These are phyloP conservation scores for Xestia rhomboidea DNA, from an alignment of 2,888 invertebrate species.

Conservation along the genomic window DNA sequence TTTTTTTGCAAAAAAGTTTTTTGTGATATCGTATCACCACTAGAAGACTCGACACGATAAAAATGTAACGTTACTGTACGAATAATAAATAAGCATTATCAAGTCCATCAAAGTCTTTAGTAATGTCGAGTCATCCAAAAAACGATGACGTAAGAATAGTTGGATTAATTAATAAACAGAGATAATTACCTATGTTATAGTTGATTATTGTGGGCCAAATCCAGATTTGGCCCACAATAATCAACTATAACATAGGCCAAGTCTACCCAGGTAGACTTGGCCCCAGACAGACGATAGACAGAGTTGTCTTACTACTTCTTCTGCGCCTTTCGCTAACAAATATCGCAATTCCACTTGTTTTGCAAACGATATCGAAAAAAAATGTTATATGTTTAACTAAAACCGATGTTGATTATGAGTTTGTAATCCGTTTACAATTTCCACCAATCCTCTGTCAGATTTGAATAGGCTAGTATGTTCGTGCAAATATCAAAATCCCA, in stretches of 20 bases:
- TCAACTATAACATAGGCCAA: too few species aligned
- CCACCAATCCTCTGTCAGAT: background rate
- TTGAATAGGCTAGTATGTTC: background rate
- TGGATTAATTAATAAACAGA: background rate
- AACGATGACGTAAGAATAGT: background rate
- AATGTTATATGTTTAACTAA: background rate
- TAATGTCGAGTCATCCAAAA: background rate
- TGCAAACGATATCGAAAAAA: background rate
- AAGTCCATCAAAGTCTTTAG: background rate
- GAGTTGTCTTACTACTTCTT: background rate
- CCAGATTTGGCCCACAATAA: too few species aligned
- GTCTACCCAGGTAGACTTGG: too few species aligned
- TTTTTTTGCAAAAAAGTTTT: too few species aligned
- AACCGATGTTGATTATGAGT: background rate
- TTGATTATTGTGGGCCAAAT: too few species aligned
- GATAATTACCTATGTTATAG: background rate
- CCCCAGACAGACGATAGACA: too few species aligned
- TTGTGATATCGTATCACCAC: background rate
- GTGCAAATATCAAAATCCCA: constrained; percentile 31
- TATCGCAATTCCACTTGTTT: background rate
- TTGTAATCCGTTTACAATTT: background rate
- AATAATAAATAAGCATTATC: background rate
- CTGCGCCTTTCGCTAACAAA: background rate
- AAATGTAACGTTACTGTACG: background rate
- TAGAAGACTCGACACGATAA: background rate